These are phyloP conservation scores for Synodontis membranacea DNA, from an alignment of 2,113 vertebrate genomes.

Conservation along the genomic window DNA sequence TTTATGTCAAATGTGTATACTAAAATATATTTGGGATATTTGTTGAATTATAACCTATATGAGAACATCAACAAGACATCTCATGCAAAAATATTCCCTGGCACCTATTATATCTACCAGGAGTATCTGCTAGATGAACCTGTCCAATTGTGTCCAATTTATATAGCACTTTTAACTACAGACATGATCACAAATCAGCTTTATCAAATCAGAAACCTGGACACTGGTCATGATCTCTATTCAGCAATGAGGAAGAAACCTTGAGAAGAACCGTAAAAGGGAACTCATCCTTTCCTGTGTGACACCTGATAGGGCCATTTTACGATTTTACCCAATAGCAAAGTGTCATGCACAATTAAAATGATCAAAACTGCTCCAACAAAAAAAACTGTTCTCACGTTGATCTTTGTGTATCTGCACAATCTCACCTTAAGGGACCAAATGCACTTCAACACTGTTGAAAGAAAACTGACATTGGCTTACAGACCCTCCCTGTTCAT, in stretches of 20 bases:
- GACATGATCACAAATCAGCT: not conserved
- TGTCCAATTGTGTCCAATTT: not conserved
- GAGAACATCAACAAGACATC: not conserved
- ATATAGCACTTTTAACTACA: not conserved
- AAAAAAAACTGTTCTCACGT: too few relatives aligned
- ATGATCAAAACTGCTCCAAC: not conserved
- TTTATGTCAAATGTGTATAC: not conserved
- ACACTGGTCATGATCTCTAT: too few relatives aligned
- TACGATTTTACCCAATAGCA: not conserved
- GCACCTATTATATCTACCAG: not conserved
- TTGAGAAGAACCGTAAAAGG: not conserved
- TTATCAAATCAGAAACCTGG: not conserved
- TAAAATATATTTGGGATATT: not conserved
- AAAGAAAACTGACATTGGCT: not conserved
- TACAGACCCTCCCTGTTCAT: too few relatives aligned
- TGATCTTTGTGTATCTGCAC: not conserved
- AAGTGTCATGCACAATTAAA: not conserved
- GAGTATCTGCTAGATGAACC: not conserved
- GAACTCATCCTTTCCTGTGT: not conserved
- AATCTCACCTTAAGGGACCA: not conserved
- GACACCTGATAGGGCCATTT: not conserved
- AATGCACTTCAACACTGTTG: not conserved
- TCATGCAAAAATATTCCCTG: not conserved
- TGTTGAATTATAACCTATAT: not conserved
- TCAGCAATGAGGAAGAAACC: not conserved